A percentile compares a stretch with the other conserved stretches of the same genome.
phyloP scores from a whole-genome alignment of 2,797 vertebrate genomes.

The Potorous gilbertii region DNA sequence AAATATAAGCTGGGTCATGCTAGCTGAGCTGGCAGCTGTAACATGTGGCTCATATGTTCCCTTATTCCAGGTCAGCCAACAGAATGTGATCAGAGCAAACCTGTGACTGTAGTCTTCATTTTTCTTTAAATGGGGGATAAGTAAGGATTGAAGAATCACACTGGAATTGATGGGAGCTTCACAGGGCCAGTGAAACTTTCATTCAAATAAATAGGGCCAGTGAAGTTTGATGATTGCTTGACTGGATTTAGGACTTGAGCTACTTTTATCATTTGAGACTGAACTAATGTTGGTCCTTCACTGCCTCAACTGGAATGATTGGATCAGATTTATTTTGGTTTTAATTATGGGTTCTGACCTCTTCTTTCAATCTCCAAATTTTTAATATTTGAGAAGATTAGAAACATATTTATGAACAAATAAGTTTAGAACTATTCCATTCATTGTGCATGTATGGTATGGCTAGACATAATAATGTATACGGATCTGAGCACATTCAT shows the following conservation, averaged over 20 bases:
- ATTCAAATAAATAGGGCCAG: conserved; percentile 13
- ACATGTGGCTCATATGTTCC: conserved; percentile 56
- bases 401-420: neutral
- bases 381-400: conserved; percentile 32
- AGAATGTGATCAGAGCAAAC: conserved; percentile 61
- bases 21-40: neutral
- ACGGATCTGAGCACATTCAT: neutral
- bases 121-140: conserved; percentile 53
- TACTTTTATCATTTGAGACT: neutral
- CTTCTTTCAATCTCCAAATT: conserved; percentile 18
- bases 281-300: neutral
- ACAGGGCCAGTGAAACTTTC: neutral
- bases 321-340: neutral
- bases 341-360: neutral
- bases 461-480: neutral
- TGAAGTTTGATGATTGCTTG: neutral
- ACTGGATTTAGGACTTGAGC: neutral
- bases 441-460: neutral
- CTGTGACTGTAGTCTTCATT: conserved; percentile 64
- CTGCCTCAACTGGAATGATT: neutral
- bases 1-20: conserved; percentile 24
- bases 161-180: neutral
- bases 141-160: conserved; percentile 17
- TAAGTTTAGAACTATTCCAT: neutral
- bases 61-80: conserved; percentile 56